A percentile compares a stretch with the other conserved stretches of the same genome.
These are phyloP conservation scores for Ctenicera cuprea DNA, from an alignment of 2,888 invertebrate species.

Conservation along the genomic window DNA sequence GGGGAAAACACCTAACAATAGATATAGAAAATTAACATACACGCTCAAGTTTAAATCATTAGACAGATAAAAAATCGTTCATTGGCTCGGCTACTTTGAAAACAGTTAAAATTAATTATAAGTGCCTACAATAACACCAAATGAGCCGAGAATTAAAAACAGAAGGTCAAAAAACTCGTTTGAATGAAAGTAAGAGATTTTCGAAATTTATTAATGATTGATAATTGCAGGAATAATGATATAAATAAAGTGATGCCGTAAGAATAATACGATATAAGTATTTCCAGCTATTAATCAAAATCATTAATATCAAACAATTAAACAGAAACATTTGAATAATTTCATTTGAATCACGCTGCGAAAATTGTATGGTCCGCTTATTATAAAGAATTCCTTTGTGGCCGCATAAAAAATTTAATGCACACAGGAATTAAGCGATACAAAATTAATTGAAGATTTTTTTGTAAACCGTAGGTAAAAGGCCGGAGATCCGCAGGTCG, in stretches of 20 bases:
- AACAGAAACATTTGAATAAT: slow-evolving; percentile 37
- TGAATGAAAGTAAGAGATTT: slow-evolving; percentile 10
- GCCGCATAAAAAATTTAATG: slow-evolving; percentile 24
- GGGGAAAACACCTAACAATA: slow-evolving; percentile 20
- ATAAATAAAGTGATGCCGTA: slow-evolving; percentile 11
- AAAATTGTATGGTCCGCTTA: slow-evolving; percentile 42
- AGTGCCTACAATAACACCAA: not conserved
- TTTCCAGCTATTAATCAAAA: slow-evolving; percentile 44
- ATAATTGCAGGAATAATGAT: slow-evolving; percentile 26
- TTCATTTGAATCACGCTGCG: slow-evolving; percentile 46
- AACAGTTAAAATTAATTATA: slow-evolving; percentile 18
- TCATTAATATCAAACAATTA: slow-evolving; percentile 41
- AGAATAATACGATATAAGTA: slow-evolving; percentile 31
- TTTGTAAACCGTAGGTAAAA: slow-evolving; percentile 22
- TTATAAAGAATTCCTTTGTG: slow-evolving; percentile 31
- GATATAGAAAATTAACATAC: slow-evolving; percentile 18
- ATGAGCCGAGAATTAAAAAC: slow-evolving; percentile 19
- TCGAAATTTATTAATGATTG: slow-evolving; percentile 21
- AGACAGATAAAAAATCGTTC: not conserved
- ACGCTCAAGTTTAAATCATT: not conserved
- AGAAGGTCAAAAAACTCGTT: slow-evolving; percentile 15
- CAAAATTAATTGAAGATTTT: slow-evolving; percentile 33
- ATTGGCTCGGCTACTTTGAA: not conserved
- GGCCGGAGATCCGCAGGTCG: slow-evolving; percentile 5
- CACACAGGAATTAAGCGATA: slow-evolving; percentile 31